phyloP scores from a whole-genome alignment of 1,140 invertebrate species.

The Drusus annulatus region DNA sequence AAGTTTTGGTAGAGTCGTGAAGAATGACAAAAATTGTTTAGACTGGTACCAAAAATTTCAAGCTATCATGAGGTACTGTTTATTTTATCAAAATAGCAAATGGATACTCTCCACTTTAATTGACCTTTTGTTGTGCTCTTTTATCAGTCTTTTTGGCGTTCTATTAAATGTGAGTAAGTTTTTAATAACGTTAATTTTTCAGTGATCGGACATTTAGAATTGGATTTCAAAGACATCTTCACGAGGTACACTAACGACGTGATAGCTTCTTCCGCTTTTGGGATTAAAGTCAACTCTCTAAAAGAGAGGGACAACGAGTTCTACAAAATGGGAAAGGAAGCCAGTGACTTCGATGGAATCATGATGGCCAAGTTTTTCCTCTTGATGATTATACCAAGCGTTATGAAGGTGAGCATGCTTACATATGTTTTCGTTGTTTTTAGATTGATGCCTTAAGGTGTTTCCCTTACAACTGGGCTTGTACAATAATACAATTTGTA shows the following conservation, averaged over 20 bases:
- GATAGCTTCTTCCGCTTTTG: constrained; percentile 71
- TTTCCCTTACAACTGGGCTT: too few species aligned
- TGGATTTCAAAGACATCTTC: constrained; percentile 68
- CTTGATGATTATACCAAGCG: neutral
- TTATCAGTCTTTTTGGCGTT: neutral
- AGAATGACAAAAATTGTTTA: too few species aligned
- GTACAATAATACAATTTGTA: too few species aligned
- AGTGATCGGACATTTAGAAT: constrained; percentile 58
- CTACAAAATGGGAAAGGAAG: constrained; percentile 64
- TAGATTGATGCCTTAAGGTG: neutral
- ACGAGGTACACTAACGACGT: constrained; percentile 69
- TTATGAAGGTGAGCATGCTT: neutral
- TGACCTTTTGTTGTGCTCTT: neutral
- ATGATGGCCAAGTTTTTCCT: constrained; percentile 61
- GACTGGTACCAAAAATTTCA: too few species aligned
- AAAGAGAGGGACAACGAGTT: constrained; percentile 68
- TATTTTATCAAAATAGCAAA: too few species aligned
- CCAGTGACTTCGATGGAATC: constrained; percentile 61
- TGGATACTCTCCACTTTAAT: too few species aligned
- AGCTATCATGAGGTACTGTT: too few species aligned
- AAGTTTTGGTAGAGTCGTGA: too few species aligned
- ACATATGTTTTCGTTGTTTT: neutral
- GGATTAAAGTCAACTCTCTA: constrained; percentile 68
- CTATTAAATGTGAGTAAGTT: neutral
- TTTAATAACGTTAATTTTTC: neutral